Evolutionary conservation across 1,140 invertebrate genomes (phyloP).

Genomic region (Drosophila gunungcola): DNA sequence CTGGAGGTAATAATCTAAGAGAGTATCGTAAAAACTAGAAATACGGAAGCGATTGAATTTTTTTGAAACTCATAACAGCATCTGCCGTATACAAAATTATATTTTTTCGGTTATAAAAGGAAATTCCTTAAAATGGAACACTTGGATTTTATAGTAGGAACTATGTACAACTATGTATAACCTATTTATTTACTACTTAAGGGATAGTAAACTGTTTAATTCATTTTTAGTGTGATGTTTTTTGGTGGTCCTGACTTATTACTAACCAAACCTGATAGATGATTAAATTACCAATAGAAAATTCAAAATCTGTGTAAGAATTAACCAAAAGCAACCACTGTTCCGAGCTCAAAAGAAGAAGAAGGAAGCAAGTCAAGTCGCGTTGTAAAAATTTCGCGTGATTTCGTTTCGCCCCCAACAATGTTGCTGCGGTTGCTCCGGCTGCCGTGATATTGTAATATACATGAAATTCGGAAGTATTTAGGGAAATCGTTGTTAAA

Average conservation of each 20-base stretch:
- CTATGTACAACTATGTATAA: no score
- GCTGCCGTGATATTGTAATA: slow-evolving; percentile 73
- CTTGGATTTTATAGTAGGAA: no score
- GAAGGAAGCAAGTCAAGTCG: slow-evolving; percentile 57
- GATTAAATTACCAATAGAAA: no score
- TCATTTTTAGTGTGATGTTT: no score
- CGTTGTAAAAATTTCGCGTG: slow-evolving; percentile 79
- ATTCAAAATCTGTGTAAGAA: not conserved
- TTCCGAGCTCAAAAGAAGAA: slow-evolving; percentile 20
- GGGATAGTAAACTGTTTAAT: no score
- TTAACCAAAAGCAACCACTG: slow-evolving; percentile 32
- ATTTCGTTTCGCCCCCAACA: slow-evolving; percentile 73
- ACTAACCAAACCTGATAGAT: no score
- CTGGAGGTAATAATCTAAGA: not conserved
- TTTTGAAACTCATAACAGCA: not conserved
- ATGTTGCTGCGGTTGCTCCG: slow-evolving; percentile 61
- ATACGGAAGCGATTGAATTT: slow-evolving; percentile 1
- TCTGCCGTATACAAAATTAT: not conserved
- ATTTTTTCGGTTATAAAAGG: no score
- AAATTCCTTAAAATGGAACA: no score
- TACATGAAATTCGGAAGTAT: slow-evolving; percentile 81
- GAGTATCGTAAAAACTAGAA: slow-evolving; percentile 3
- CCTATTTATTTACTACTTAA: no score
- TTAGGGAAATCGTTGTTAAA: slow-evolving; percentile 82
- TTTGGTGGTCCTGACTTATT: no score